These are phyloP conservation scores for Pseudococcus jackbeardsleyi DNA, from an alignment of 2,888 invertebrate genomes.

Conservation along the genomic window DNA sequence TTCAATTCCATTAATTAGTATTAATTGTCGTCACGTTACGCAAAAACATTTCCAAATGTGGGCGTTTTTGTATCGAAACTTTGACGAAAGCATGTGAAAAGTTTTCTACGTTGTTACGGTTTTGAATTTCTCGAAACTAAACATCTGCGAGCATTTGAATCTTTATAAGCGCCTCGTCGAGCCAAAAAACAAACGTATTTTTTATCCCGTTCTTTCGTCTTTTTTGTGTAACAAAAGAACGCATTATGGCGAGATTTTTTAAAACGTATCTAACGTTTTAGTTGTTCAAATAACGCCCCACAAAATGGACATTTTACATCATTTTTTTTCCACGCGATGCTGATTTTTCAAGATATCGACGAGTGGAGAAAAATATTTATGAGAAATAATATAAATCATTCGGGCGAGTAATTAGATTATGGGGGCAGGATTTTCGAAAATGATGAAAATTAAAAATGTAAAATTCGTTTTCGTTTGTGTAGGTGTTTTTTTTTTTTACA, in stretches of 20 bases:
- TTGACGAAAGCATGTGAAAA: neutral
- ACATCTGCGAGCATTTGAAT: conserved; percentile 21
- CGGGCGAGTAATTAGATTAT: neutral
- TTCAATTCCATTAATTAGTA: conserved; percentile 28
- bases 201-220: neutral
- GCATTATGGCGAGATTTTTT: neutral
- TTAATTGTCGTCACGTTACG: neutral
- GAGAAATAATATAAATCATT: neutral
- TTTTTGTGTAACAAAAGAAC: neutral
- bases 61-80: neutral
- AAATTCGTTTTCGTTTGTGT: neutral
- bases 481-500: neutral
- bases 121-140: conserved; percentile 1
- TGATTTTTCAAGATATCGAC: neutral
- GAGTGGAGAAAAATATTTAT: neutral
- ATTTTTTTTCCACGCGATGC: neutral
- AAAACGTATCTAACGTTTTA: neutral
- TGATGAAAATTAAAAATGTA: neutral
- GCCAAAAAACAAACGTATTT: neutral
- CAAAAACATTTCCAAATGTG: neutral
- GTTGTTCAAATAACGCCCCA: neutral
- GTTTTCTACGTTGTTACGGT: conserved; percentile 4
- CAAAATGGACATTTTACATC: neutral
- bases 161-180: neutral
- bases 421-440: neutral